Evolutionary conservation across 2,888 invertebrate species (phyloP).

Genomic region (Andricus quercusramuli): DNA sequence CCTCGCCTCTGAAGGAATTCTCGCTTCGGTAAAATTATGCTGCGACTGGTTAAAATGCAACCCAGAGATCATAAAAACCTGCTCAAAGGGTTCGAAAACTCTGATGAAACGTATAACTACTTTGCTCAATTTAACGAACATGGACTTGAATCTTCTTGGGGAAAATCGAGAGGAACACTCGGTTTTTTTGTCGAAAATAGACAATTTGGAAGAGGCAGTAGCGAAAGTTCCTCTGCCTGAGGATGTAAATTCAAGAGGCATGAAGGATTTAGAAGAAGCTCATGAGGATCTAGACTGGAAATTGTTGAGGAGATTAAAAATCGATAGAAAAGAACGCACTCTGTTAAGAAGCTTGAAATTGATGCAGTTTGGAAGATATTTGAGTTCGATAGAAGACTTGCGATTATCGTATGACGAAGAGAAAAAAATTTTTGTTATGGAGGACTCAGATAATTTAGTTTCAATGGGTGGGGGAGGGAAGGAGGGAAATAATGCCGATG

Average conservation of each 20-base stretch:
- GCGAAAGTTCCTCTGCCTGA: slow-evolving; percentile 86
- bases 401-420: slow-evolving; percentile 83
- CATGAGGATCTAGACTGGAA: slow-evolving; percentile 88
- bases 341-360: slow-evolving; percentile 88
- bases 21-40: slow-evolving; percentile 87
- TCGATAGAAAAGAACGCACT: slow-evolving; percentile 85
- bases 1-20: slow-evolving; percentile 82
- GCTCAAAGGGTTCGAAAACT: slow-evolving; percentile 88
- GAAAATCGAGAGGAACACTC: slow-evolving; percentile 62
- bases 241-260: slow-evolving; percentile 87
- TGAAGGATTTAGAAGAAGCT: slow-evolving; percentile 84
- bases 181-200: slow-evolving; percentile 67
- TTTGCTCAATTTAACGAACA: slow-evolving; percentile 89
- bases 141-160: slow-evolving; percentile 80
- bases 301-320: slow-evolving; percentile 80
- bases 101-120: slow-evolving; percentile 90
- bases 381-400: slow-evolving; percentile 84
- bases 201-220: slow-evolving; percentile 82
- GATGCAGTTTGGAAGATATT: slow-evolving; percentile 87
- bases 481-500: slow-evolving; percentile 52
- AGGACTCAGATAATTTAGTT: slow-evolving; percentile 49
- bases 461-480: slow-evolving; percentile 36
- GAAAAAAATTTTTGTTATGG: slow-evolving; percentile 70
- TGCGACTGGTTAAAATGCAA: slow-evolving; percentile 92
- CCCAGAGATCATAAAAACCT: slow-evolving; percentile 88